Evolutionary conservation across 2,797 vertebrate species (phyloP).

Genomic region (Falco cherrug): DNA sequence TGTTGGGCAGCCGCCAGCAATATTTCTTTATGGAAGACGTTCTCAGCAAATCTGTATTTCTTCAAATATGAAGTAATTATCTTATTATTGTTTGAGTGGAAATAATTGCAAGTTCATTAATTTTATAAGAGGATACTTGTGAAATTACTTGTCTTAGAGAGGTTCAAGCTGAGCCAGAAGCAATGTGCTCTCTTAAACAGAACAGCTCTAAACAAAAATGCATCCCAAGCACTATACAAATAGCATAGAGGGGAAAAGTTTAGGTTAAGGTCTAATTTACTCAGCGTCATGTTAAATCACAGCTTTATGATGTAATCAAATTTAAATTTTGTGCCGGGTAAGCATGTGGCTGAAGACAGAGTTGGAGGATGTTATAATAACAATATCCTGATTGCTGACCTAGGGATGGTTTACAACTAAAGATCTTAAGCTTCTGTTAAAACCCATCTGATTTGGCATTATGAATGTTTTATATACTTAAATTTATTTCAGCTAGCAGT

Average conservation of each 20-base stretch:
- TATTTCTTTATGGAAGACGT: background rate
- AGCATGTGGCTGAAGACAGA: background rate
- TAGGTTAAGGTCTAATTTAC: background rate
- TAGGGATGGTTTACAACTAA: constrained; percentile 16
- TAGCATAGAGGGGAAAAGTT: background rate
- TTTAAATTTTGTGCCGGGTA: constrained; percentile 36
- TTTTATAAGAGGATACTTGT: background rate
- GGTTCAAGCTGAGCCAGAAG: background rate
- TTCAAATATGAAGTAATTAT: background rate
- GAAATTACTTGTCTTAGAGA: background rate
- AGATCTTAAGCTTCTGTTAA: background rate
- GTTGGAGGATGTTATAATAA: constrained; percentile 1
- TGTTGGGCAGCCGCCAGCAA: background rate
- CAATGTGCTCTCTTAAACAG: background rate
- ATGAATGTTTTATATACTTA: background rate
- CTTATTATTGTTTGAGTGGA: background rate
- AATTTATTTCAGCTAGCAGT: background rate
- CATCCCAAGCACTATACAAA: background rate
- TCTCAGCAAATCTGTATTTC: background rate
- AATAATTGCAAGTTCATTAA: background rate
- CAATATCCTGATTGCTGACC: constrained; percentile 12
- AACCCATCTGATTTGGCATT: background rate
- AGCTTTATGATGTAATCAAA: background rate
- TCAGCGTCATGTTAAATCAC: background rate
- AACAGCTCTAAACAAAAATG: background rate